Evolutionary conservation across 2,888 invertebrate genomes (phyloP), one percentile per base, ranked within the genome.

Genomic region (Amphipoea oculea): DNA sequence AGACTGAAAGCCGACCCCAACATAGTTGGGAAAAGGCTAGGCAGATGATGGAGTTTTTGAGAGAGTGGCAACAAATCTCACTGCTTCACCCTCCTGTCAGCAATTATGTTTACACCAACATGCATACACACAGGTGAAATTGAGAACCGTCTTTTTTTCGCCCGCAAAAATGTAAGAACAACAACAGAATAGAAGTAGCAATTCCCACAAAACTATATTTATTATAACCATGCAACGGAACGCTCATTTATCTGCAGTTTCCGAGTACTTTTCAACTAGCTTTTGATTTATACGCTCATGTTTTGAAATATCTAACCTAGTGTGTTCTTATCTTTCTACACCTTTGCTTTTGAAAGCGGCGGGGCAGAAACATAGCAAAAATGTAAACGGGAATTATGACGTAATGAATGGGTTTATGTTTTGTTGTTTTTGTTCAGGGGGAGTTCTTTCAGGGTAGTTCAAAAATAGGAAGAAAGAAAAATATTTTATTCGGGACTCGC

Each of bases 271-370:
- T 76, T 79, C 74, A 86, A 84, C 84, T 60, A 81, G 69, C 67
- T 17, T 42, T n/a, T 86, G 86, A 88, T 88, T 88, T 88, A 88
- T 88, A 81, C 63, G 68, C 57, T 78, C 76, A 71, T 83, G 82
- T 84, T 86, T 75, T 78, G 85, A 86, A 79, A 88, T 88, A 86
- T 80, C 74, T 80, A 81, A 74, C 79, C 76, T 51, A 79, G 73
- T 29, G 42, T 23, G 45, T 29, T 80, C 74, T 76, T 87, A 84
- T 86, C 82, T 82, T 86, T 77, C 65, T 79, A 75, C 84, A 60
- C 77, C 69, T 75, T 73, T 85, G 82, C 77, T 82, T 86, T 79
- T 82, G 62, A 79, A 87, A 82, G 78, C 78, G 66, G 63, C 48
- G 73, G 42, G 11, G 54, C 62, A 78, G 79, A 70, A 79, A 70